Percentiles rank a stretch among this genome's conserved stretches.
Evolutionary conservation across 1,140 invertebrate genomes (phyloP).

Genomic region (Archivesica marissinica): DNA sequence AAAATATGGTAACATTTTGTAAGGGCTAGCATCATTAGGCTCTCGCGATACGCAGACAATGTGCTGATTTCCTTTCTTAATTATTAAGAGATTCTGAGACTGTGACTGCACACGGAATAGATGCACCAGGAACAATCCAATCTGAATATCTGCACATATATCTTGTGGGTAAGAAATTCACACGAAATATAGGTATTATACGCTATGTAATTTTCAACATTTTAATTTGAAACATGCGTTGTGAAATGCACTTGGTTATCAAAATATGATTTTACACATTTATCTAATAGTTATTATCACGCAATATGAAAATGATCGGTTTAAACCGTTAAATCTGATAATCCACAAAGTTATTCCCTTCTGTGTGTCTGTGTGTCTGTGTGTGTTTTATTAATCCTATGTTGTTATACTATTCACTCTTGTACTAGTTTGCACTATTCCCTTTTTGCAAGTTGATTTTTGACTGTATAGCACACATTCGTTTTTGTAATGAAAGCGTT

Average conservation of each 20-base stretch:
- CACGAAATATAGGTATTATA: conserved; percentile 9
- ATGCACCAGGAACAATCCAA: conserved; percentile 13
- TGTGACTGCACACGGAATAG: neutral
- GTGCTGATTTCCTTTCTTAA: neutral
- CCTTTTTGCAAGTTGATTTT: conserved; percentile 15
- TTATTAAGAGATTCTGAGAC: neutral
- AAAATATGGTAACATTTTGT: neutral
- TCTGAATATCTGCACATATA: conserved; percentile 14
- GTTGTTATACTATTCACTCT: neutral
- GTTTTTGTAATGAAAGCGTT: conserved; percentile 32
- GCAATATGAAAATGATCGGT: neutral
- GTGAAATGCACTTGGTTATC: conserved; percentile 5
- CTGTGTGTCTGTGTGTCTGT: too few species aligned
- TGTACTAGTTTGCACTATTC: too few species aligned
- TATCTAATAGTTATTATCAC: neutral
- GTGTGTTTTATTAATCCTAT: conserved; percentile 20
- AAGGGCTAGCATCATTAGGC: neutral
- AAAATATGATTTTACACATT: conserved; percentile 6
- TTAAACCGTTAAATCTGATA: conserved; percentile 18
- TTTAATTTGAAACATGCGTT: conserved; percentile 29
- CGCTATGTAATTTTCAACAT: conserved; percentile 8
- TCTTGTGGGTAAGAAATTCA: neutral
- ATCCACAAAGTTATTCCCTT: conserved; percentile 11
- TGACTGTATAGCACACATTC: conserved; percentile 15
- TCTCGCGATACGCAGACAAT: neutral